Evolutionary conservation across 2,888 invertebrate species (phyloP).

Genomic region (Girardia tigrina): DNA sequence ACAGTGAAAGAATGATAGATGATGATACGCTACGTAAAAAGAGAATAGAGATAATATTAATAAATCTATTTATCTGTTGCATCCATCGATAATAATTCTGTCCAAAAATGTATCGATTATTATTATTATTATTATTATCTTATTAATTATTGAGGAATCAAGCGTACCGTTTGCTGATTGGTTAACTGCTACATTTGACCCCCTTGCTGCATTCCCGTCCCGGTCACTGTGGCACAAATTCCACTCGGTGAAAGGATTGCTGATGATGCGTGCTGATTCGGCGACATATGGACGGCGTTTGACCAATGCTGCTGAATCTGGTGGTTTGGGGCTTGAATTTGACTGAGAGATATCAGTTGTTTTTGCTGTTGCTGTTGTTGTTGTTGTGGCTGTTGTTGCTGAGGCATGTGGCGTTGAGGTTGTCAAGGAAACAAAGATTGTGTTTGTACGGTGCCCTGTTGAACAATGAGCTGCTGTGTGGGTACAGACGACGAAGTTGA

Average conservation of each 20-base stretch:
- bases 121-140: neutral
- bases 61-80: too few relatives aligned
- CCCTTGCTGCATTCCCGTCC: neutral
- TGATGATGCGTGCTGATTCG: neutral
- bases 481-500: neutral
- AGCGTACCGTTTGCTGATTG: neutral
- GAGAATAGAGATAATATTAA: too few relatives aligned
- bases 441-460: neutral
- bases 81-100: too few relatives aligned
- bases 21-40: too few relatives aligned
- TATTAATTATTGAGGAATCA: neutral
- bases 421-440: neutral
- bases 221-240: neutral
- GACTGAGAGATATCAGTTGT: neutral
- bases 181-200: neutral
- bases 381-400: neutral
- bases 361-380: constrained; percentile 25
- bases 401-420: neutral
- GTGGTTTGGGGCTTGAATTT: constrained; percentile 1
- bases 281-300: neutral
- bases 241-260: neutral
- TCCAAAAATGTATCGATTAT: too few relatives aligned
- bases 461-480: neutral
- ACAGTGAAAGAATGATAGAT: too few relatives aligned
- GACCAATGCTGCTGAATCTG: constrained; percentile 2